phyloP scores from a whole-genome alignment of 2,797 vertebrate species.

The Moxostoma hubbsi region DNA sequence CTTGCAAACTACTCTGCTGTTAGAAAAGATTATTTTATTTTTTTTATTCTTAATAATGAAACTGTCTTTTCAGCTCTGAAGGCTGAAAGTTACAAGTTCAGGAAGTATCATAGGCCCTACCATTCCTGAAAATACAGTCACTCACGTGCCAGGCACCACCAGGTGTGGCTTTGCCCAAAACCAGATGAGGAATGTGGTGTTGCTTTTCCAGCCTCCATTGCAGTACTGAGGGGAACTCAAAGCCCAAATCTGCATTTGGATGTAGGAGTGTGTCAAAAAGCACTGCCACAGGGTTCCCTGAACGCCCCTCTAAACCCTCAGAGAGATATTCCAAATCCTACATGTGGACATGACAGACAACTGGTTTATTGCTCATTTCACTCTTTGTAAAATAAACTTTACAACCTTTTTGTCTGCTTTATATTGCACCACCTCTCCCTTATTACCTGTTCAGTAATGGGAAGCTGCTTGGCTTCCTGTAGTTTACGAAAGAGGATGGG shows the following conservation, averaged over 20 bases:
- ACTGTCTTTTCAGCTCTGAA: neutral
- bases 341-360: slow-evolving; percentile 25
- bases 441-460: slow-evolving; percentile 91
- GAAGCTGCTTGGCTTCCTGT: slow-evolving; percentile 90
- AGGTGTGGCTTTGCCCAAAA: slow-evolving; percentile 91
- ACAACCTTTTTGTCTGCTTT: neutral
- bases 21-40: neutral
- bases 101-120: neutral
- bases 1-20: neutral
- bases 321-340: slow-evolving; percentile 95
- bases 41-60: neutral
- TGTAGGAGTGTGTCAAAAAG: slow-evolving; percentile 95
- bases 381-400: neutral
- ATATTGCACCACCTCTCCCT: neutral
- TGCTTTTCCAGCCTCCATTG: slow-evolving; percentile 94
- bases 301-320: slow-evolving; percentile 96
- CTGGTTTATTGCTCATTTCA: neutral
- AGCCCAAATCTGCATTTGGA: slow-evolving; percentile 95
- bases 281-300: slow-evolving; percentile 93
- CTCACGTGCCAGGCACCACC: slow-evolving; percentile 98
- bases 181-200: slow-evolving; percentile 91
- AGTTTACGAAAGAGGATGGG: slow-evolving; percentile 90
- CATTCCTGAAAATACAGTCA: slow-evolving; percentile 17
- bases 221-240: slow-evolving; percentile 90
- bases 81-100: neutral